These are phyloP conservation scores for Calosoma granatense DNA, from an alignment of 1,140 invertebrate species.

Conservation along the genomic window DNA sequence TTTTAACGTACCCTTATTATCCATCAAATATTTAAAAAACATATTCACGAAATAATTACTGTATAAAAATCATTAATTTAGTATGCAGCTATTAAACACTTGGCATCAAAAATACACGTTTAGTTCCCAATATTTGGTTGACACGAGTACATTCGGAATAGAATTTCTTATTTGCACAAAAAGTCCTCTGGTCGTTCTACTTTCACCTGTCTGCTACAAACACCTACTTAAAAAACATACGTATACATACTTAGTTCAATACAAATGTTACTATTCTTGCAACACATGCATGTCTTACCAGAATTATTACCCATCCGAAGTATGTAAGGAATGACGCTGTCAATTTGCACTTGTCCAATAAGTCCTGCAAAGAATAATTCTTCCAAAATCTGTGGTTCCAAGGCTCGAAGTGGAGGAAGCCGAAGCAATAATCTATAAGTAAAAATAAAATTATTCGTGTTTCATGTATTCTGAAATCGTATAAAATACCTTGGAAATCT, in stretches of 20 bases:
- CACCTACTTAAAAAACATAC: slow-evolving; percentile 5
- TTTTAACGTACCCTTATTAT: too few relatives aligned
- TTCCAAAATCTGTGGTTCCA: slow-evolving; percentile 72
- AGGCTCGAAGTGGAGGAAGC: slow-evolving; percentile 64
- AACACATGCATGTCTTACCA: neutral
- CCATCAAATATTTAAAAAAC: too few relatives aligned
- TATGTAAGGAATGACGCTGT: slow-evolving; percentile 86
- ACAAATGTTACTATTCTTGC: neutral
- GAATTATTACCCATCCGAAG: slow-evolving; percentile 55
- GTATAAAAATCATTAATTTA: too few relatives aligned
- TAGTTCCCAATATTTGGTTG: too few relatives aligned
- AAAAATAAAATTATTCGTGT: neutral
- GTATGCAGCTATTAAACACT: neutral
- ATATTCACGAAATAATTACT: too few relatives aligned
- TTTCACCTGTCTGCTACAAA: slow-evolving; percentile 24
- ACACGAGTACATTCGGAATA: too few relatives aligned
- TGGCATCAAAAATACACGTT: too few relatives aligned
- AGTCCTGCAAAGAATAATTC: slow-evolving; percentile 89
- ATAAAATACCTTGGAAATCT: slow-evolving; percentile 49
- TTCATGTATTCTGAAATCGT: too few relatives aligned
- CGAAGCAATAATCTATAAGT: slow-evolving; percentile 46
- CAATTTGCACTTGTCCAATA: slow-evolving; percentile 85
- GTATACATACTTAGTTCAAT: neutral
- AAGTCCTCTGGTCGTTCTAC: slow-evolving; percentile 28
- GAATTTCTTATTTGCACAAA: slow-evolving; percentile 29